Percentiles rank a stretch among this genome's conserved stretches.
phyloP scores from a whole-genome alignment of 2,113 vertebrate species.

The Piaya cayana region DNA sequence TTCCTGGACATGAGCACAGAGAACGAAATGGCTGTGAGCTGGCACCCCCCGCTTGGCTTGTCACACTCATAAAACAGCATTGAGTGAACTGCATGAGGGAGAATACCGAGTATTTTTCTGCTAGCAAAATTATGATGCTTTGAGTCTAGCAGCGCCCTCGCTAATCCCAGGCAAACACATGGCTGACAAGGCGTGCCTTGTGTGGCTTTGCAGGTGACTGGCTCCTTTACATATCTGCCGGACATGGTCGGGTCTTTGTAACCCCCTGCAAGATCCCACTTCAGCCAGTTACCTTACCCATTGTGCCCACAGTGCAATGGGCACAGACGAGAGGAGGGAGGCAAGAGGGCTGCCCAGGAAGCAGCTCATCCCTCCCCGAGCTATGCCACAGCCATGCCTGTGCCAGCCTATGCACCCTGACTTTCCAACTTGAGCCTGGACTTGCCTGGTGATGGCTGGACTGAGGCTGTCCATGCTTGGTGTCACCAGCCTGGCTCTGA shows the following conservation, averaged over 20 bases:
- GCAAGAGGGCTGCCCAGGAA: not conserved
- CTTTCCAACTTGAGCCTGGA: not conserved
- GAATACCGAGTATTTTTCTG: not conserved
- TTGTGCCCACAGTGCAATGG: not conserved
- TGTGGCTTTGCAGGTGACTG: not conserved
- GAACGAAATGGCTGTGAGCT: not conserved
- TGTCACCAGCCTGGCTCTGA: not conserved
- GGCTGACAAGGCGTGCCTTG: not conserved
- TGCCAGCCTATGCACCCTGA: not conserved
- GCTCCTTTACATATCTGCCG: not conserved
- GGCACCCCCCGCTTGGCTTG: not conserved
- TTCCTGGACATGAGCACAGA: rapidly evolving
- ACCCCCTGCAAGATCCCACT: rapidly evolving
- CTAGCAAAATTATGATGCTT: not conserved
- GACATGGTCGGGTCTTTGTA: not conserved
- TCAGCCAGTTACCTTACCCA: not conserved
- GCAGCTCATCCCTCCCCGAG: not conserved
- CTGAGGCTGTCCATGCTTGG: rapidly evolving
- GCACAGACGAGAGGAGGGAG: rapidly evolving
- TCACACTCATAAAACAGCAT: not conserved
- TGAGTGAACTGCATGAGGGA: not conserved
- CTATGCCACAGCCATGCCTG: not conserved
- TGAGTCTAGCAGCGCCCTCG: not conserved
- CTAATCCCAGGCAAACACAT: not conserved
- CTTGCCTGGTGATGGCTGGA: not conserved